Base-by-base conservation (phyloP, 1,140 invertebrate genomes). In the Brachionus angularis region DNA sequence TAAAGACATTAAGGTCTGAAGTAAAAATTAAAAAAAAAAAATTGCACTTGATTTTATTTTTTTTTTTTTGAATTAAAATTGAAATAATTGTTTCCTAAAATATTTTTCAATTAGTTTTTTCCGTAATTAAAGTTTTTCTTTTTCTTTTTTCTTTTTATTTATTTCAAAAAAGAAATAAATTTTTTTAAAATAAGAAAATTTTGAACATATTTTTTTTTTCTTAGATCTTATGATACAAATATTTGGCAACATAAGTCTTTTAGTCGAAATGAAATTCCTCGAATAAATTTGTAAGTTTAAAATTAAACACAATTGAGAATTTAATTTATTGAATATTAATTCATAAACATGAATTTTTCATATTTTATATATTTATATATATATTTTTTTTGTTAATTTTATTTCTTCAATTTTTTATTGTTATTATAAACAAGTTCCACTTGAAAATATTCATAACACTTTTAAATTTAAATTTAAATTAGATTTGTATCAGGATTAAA, bases 391-490 rank as follows among this genome's bases (percentile, higher is more conserved):
- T n/a, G n/a, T n/a, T n/a, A 58, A 58, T 36, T 33, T 42, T 7
- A 7, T 7, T 7, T 7, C 3, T 3, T 14, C 10, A 14, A 42
- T 42, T 42, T 42, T 42, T 42, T 58, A 39, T 36, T 55, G 52
- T 29, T 39, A 39, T 29, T 18, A 58, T 39, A 58, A 58, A 58
- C 33, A 36, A 58, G 33, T 58, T 58, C 53, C 53, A 58, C 53
- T 58, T 58, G 53, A 58, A n/a, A n/a, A 58, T 58, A 58, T 58
- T 58, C 33, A 58, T 58, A 58, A 36, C 33, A 42, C 53, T 58
- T 36, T 2, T 31, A n/a, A n/a, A n/a, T n/a, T n/a, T n/a, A n/a
- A n/a, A n/a, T n/a, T n/a, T n/a, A n/a, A n/a, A n/a, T n/a, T n/a
- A n/a, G n/a, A n/a, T n/a, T n/a, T n/a, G n/a, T n/a, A n/a, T n/a